These are phyloP conservation scores for Drosophila atripex DNA, from an alignment of 2,888 invertebrate species.

Conservation along the genomic window DNA sequence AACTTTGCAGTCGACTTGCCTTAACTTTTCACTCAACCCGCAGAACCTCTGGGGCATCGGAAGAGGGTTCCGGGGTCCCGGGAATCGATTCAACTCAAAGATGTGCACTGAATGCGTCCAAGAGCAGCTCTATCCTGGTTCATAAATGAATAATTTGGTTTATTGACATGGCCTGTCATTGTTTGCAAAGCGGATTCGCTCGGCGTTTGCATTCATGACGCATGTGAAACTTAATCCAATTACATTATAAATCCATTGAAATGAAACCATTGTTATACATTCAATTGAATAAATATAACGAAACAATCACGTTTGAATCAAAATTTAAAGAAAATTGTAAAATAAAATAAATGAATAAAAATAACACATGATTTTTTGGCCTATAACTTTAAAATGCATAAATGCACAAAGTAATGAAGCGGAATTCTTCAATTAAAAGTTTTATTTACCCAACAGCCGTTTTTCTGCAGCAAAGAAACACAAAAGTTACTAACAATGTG, in stretches of 20 bases:
- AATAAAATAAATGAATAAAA: neutral
- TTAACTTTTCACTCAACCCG: slow-evolving; percentile 23
- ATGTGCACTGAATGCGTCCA: slow-evolving; percentile 37
- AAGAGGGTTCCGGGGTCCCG: neutral
- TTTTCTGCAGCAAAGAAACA: slow-evolving; percentile 13
- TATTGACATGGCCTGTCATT: slow-evolving; percentile 10
- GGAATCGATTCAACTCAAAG: slow-evolving; percentile 50
- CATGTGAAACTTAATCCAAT: neutral
- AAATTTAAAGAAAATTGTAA: neutral
- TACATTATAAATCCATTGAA: slow-evolving; percentile 1
- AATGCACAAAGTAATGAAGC: slow-evolving; percentile 4
- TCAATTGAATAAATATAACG: slow-evolving; percentile 3
- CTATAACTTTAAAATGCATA: slow-evolving; percentile 13
- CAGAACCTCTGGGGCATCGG: neutral
- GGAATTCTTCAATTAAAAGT: slow-evolving; percentile 9
- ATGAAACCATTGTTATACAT: neutral
- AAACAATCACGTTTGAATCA: slow-evolving; percentile 14
- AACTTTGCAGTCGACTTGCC: slow-evolving; percentile 62
- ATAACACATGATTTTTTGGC: slow-evolving; percentile 16
- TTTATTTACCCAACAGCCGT: slow-evolving; percentile 24
- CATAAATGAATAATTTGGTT: slow-evolving; percentile 42
- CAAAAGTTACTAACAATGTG: slow-evolving; percentile 46
- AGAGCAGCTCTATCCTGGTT: slow-evolving; percentile 21
- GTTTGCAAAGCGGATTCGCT: neutral
- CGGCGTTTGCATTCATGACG: slow-evolving; percentile 4